Evolutionary conservation across 2,888 invertebrate genomes (phyloP), one percentile per base, ranked within the genome.

Genomic region (Eurytoma adleriae): DNA sequence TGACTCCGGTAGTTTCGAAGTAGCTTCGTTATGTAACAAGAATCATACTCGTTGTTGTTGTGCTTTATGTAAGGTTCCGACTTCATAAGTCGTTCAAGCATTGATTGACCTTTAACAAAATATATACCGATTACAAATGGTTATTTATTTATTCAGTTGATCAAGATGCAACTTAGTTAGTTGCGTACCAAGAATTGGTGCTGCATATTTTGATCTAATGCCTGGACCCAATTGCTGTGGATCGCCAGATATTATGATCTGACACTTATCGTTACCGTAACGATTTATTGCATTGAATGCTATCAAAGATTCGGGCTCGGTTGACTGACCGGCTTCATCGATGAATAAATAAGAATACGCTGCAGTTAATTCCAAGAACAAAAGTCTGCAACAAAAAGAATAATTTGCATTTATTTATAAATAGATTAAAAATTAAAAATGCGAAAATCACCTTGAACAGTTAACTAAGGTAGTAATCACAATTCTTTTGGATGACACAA

Each of bases 291-390:
- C 56, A 1, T 83, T 81, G 54, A 93, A 90, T 3, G 94, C 93
- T 85, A 95, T 92, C 62, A 94, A 87, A 16, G 92, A 91, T 88
- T 95, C 95, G 0, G 95, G 93, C 90, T 96, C 96, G 4, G 92
- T 93, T 0, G 94, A 93, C 86, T 96, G 95, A 0, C 95, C 95
- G n/a, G 94, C 95, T 91, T 96, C 96, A 87, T 96, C 96, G 64
- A 96, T 92, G 87, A 96, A 95, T 10, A 95, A 91, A 87, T 96
- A 94, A 0, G 93, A 92, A 87, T 94, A 95, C 12, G 16, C 12
- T 30, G 30, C 3, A 10, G 64, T 10, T 3, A 85, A 73, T 3
- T 78, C 24, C 50, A 83, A 72, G 40, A 62, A 62, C 24, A 84
- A 20, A 24, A 85, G 75, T 74, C 85, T 85, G 40, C 18, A 82